Percentiles rank a stretch among this genome's conserved stretches.
phyloP scores from a whole-genome alignment of 30 jellyfish, hydroid and myxozoan genomes.

The Aurelia sp. region DNA sequence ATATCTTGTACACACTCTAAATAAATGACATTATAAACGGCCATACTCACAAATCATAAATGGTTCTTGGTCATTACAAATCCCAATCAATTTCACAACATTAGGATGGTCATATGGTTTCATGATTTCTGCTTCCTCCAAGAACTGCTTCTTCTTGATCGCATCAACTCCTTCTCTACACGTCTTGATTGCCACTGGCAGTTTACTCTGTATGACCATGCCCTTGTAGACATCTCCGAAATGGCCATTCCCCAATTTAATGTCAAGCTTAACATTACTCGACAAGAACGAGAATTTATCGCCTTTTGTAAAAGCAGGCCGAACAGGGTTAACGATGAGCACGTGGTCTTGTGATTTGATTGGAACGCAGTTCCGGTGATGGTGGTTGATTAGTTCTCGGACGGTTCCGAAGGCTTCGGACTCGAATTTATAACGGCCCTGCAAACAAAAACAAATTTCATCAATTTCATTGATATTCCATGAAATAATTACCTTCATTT shows the following conservation, averaged over 20 bases:
- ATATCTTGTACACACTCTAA: too few relatives aligned
- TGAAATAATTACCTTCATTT: too few relatives aligned
- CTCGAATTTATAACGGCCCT: conserved; percentile 88
- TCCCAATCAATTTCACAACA: conserved; percentile 89
- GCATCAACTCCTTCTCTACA: conserved; percentile 81
- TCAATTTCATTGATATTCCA: too few relatives aligned
- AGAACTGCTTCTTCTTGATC: conserved; percentile 53
- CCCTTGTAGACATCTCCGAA: conserved; percentile 93
- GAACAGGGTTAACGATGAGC: conserved; percentile 69
- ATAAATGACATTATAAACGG: too few relatives aligned
- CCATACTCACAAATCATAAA: conserved; percentile 73
- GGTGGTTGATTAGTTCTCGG: conserved; percentile 68
- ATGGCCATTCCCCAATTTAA: conserved; percentile 89
- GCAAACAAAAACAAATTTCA: background rate
- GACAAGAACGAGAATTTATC: conserved; percentile 72
- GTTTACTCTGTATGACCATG: conserved; percentile 14
- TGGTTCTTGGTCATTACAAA: conserved; percentile 90
- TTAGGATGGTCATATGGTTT: conserved; percentile 90
- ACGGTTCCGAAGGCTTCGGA: conserved; percentile 69
- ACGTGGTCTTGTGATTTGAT: conserved; percentile 66
- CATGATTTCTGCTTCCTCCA: conserved; percentile 96
- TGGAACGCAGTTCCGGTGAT: conserved; percentile 69
- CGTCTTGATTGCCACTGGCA: conserved; percentile 86
- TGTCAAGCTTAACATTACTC: conserved; percentile 69
- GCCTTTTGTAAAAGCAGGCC: conserved; percentile 76